Percentiles rank a stretch among this genome's conserved stretches.
Conservation (phyloP, 2,797 vertebrate genomes). For the Melanitta fusca region DNA sequence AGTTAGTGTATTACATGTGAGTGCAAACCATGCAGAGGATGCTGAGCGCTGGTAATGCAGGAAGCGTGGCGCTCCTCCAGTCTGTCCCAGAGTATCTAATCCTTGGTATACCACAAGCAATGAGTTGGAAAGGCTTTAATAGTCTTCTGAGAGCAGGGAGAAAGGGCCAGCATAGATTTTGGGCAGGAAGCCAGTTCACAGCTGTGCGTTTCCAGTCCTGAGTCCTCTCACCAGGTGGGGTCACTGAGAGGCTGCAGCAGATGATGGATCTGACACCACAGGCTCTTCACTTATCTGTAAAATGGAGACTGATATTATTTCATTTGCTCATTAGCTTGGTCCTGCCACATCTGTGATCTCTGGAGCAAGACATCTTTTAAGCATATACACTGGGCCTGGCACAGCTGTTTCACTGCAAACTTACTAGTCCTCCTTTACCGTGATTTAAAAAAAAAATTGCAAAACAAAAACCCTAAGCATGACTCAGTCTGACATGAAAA, state of each 20-base stretch:
- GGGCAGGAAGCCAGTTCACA: not conserved
- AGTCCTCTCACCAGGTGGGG: not conserved
- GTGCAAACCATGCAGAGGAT: rapidly evolving
- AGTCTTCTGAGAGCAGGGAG: not conserved
- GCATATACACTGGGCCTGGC: not conserved
- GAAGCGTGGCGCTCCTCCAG: not conserved
- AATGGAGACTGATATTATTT: not conserved
- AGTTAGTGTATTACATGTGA: rapidly evolving
- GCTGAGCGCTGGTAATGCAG: not conserved
- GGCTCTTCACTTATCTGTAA: not conserved
- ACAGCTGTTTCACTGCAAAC: not conserved
- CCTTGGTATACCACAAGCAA: not conserved
- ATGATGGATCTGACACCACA: not conserved
- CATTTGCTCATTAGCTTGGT: not conserved
- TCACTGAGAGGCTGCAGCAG: not conserved
- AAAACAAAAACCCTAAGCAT: not conserved
- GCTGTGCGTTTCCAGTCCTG: not conserved
- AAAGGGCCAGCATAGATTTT: not conserved
- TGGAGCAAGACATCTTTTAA: not conserved
- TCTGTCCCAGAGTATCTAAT: not conserved
- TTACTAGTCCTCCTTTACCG: not conserved
- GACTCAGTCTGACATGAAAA: not conserved
- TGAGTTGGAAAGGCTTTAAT: not conserved
- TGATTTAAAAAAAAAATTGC: not conserved
- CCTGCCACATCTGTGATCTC: not conserved